A percentile compares a stretch with the other conserved stretches of the same genome.
These are phyloP conservation scores for Dromaius novaehollandiae DNA, from an alignment of 2,113 vertebrate genomes.

Conservation along the genomic window DNA sequence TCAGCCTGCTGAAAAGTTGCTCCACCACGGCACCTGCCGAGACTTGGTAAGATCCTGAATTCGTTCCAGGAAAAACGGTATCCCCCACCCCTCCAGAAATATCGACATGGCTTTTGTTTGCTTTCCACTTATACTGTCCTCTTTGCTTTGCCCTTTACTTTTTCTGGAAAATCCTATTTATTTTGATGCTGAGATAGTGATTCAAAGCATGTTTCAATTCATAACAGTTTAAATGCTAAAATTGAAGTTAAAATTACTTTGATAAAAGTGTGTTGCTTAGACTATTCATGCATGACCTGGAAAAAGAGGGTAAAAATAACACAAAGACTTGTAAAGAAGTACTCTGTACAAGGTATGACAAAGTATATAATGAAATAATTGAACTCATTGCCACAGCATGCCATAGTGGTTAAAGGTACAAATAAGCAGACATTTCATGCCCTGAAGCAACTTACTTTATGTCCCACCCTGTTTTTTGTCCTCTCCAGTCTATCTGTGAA, in stretches of 20 bases:
- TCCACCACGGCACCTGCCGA: fast-evolving
- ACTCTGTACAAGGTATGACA: neutral
- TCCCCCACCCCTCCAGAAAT: fast-evolving
- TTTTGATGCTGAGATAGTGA: neutral
- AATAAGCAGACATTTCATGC: neutral
- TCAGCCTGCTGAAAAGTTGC: neutral
- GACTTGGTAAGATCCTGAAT: fast-evolving
- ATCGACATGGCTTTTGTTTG: neutral
- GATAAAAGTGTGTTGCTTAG: neutral
- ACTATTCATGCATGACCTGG: neutral
- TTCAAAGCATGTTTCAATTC: neutral
- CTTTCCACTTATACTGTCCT: neutral
- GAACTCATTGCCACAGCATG: neutral
- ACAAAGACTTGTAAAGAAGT: neutral
- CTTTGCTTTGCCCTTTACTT: neutral
- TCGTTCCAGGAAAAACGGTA: fast-evolving
- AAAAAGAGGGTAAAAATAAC: neutral
- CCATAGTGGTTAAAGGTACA: neutral
- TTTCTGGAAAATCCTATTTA: neutral
- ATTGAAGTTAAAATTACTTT: neutral
- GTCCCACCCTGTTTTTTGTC: neutral
- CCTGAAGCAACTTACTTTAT: neutral
- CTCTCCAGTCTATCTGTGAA: neutral
- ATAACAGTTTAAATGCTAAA: neutral
- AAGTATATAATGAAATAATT: neutral